Evolutionary conservation across 2,888 invertebrate species (phyloP).

Genomic region (Microplitis deprimator): DNA sequence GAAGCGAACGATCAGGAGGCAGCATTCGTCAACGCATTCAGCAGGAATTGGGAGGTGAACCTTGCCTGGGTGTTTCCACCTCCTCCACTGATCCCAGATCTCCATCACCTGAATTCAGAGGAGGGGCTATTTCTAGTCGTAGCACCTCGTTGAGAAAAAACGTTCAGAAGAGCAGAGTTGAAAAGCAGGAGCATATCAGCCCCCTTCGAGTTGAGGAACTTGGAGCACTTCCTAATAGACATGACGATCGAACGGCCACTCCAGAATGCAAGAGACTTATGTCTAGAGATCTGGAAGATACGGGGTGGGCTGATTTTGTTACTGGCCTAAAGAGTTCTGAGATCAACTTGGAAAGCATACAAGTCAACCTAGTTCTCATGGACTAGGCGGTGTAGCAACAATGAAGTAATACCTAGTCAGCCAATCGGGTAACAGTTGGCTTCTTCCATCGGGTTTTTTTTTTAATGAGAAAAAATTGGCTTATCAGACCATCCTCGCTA

Average conservation of each 20-base stretch:
- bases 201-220: constrained; percentile 51
- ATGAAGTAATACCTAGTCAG: not conserved
- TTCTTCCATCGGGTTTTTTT: not conserved
- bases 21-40: constrained; percentile 53
- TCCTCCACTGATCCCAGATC: constrained; percentile 52
- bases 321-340: not conserved
- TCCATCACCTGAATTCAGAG: constrained; percentile 49
- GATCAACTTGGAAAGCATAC: not conserved
- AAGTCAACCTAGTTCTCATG: constrained; percentile 16
- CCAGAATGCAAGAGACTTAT: constrained; percentile 42
- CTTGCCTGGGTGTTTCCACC: constrained; percentile 60
- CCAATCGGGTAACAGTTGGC: not conserved
- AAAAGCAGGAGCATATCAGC: constrained; percentile 67
- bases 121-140: constrained; percentile 53
- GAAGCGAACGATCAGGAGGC: constrained; percentile 33
- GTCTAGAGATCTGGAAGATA: constrained; percentile 33
- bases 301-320: constrained; percentile 39
- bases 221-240: constrained; percentile 12
- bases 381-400: constrained; percentile 3
- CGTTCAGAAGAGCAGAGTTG: constrained; percentile 52
- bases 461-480: not conserved
- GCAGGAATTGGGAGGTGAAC: constrained; percentile 49
- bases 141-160: constrained; percentile 53
- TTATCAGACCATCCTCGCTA: not conserved
- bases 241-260: constrained; percentile 69